These are phyloP conservation scores for Torymus aiolomorphi DNA, from an alignment of 2,888 invertebrate species.

Conservation along the genomic window DNA sequence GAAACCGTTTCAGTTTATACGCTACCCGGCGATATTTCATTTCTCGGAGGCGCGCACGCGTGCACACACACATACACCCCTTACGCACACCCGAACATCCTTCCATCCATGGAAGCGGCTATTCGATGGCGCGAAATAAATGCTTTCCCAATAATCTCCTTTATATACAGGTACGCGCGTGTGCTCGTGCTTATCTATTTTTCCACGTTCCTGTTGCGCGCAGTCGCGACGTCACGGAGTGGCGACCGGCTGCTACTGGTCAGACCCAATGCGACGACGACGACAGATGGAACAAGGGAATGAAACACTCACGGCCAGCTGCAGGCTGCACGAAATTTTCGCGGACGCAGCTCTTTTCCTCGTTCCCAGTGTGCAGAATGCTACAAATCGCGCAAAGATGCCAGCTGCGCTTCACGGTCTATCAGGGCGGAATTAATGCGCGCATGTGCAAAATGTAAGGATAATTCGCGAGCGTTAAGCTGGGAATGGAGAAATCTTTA, in stretches of 20 bases:
- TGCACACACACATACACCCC: not conserved
- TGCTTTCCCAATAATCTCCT: conserved; percentile 61
- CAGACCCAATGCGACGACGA: no score
- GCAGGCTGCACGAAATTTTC: not conserved
- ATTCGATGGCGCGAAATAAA: conserved; percentile 58
- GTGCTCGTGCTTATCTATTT: not conserved
- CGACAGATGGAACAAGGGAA: no score
- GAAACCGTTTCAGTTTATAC: conserved; percentile 48
- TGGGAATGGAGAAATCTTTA: no score
- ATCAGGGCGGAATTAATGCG: conserved; percentile 41
- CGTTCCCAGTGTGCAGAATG: conserved; percentile 30
- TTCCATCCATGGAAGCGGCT: conserved; percentile 10
- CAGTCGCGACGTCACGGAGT: no score
- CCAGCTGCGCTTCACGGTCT: conserved; percentile 30
- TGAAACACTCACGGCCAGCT: no score
- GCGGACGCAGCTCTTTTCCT: conserved; percentile 24
- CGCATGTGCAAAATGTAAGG: not conserved
- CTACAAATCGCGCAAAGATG: conserved; percentile 14
- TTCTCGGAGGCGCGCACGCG: conserved; percentile 11
- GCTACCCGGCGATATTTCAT: conserved; percentile 47
- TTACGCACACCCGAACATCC: conserved; percentile 43
- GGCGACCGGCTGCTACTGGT: no score
- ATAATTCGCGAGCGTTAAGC: no score
- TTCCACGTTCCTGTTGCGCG: conserved; percentile 15
- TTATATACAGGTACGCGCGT: not conserved